phyloP scores from a whole-genome alignment of 2,888 invertebrate species.

The Cecidostiba fungosa region DNA sequence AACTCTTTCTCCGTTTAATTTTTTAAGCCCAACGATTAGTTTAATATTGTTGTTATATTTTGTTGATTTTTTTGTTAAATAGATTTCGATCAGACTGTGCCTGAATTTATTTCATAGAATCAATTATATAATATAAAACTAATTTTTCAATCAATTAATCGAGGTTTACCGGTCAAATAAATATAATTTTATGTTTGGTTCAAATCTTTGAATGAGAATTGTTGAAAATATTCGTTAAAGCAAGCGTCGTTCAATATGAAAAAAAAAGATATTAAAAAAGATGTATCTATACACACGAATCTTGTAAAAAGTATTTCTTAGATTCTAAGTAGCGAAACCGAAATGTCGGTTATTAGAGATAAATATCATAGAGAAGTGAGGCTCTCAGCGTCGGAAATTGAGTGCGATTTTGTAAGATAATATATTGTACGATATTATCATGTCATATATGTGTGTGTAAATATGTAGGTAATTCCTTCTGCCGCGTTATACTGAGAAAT shows the following conservation, averaged over 20 bases:
- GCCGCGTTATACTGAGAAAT: conserved; percentile 55
- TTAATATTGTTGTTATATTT: conserved; percentile 30
- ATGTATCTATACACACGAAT: conserved; percentile 55
- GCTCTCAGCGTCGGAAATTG: conserved; percentile 32
- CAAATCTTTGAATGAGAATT: conserved; percentile 27
- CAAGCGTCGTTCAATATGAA: conserved; percentile 3
- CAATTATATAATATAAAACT: neutral
- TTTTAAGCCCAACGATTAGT: neutral
- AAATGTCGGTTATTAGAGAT: conserved; percentile 50
- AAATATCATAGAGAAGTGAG: conserved; percentile 46
- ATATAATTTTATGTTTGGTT: neutral
- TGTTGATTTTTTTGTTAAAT: conserved; percentile 48
- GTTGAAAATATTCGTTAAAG: conserved; percentile 32
- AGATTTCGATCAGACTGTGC: neutral
- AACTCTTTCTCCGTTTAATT: neutral
- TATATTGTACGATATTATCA: conserved; percentile 61
- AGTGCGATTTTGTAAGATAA: conserved; percentile 62
- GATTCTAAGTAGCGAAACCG: conserved; percentile 51
- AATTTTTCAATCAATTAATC: neutral
- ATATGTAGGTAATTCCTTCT: conserved; percentile 74
- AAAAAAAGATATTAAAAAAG: conserved; percentile 19
- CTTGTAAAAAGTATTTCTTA: conserved; percentile 60
- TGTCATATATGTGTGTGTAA: conserved; percentile 69
- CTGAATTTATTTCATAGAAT: neutral
- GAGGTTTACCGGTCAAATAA: neutral